A percentile compares a stretch with the other conserved stretches of the same genome.
Evolutionary conservation across 2,113 vertebrate genomes (phyloP).

Genomic region (Prunella himalayana): DNA sequence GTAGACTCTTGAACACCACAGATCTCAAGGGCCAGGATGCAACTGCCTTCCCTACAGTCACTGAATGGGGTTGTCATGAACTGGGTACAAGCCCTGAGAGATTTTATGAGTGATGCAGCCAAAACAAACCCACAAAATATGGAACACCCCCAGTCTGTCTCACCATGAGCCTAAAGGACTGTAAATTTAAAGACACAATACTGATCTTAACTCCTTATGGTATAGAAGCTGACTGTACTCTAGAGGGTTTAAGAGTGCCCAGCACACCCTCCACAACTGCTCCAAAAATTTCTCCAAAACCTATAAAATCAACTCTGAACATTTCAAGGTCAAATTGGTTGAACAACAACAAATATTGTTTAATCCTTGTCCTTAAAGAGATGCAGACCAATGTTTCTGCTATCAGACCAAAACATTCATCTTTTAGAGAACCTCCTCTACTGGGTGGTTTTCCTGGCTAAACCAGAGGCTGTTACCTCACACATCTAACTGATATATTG

Average conservation of each 20-base stretch:
- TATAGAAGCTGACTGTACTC: background rate
- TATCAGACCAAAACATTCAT: background rate
- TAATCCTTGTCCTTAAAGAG: background rate
- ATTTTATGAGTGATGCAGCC: rapidly evolving
- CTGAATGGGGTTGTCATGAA: background rate
- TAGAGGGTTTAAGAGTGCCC: background rate
- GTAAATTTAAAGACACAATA: background rate
- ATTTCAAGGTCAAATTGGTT: background rate
- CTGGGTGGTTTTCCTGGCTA: background rate
- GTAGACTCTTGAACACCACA: background rate
- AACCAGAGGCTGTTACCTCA: background rate
- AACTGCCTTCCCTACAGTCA: background rate
- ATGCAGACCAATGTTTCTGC: background rate
- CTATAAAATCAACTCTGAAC: background rate
- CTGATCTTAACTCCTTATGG: background rate
- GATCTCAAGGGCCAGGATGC: background rate
- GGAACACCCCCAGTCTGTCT: background rate
- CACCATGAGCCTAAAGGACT: background rate
- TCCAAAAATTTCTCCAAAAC: background rate
- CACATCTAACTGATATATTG: background rate
- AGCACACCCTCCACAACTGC: background rate
- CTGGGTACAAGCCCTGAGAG: background rate
- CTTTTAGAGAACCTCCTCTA: background rate
- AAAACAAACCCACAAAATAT: background rate
- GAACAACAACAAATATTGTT: background rate